Evolutionary conservation across 2,797 vertebrate species (phyloP).

Genomic region (Petrocephalus sullivani): DNA sequence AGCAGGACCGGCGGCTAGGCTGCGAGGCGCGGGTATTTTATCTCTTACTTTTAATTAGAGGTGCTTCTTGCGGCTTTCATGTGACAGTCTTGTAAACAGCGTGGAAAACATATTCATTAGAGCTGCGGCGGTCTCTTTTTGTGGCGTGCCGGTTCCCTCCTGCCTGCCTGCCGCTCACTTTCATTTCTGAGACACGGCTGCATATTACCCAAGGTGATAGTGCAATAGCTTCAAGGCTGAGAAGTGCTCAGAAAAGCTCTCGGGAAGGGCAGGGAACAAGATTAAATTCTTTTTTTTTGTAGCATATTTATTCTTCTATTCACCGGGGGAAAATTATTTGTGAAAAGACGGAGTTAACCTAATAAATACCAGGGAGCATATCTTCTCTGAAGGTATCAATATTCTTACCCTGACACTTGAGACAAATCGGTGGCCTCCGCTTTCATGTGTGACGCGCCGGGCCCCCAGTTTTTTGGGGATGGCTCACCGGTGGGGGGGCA

Average conservation of each 20-base stretch:
- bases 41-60: slow-evolving; percentile 21
- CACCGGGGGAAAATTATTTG: slow-evolving; percentile 54
- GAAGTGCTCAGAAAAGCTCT: slow-evolving; percentile 62
- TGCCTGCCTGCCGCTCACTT: slow-evolving; percentile 21
- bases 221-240: slow-evolving; percentile 64
- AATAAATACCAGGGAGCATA: slow-evolving; percentile 51
- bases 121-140: slow-evolving; percentile 10
- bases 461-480: background rate
- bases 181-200: slow-evolving; percentile 46
- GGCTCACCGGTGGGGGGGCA: background rate
- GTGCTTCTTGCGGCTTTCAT: slow-evolving; percentile 19
- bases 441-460: background rate
- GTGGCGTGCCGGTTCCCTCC: slow-evolving; percentile 4
- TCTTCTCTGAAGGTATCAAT: slow-evolving; percentile 2
- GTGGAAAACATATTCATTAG: slow-evolving; percentile 15
- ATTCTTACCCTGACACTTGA: slow-evolving; percentile 17
- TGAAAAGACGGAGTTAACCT: slow-evolving; percentile 58
- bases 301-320: slow-evolving; percentile 54
- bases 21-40: slow-evolving; percentile 10
- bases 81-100: slow-evolving; percentile 21
- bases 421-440: background rate
- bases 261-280: slow-evolving; percentile 56
- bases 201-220: slow-evolving; percentile 63
- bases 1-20: background rate
- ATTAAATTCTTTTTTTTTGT: slow-evolving; percentile 68